Evolutionary conservation across 2,888 invertebrate species (phyloP).

Genomic region (Opisthograptis luteolata): DNA sequence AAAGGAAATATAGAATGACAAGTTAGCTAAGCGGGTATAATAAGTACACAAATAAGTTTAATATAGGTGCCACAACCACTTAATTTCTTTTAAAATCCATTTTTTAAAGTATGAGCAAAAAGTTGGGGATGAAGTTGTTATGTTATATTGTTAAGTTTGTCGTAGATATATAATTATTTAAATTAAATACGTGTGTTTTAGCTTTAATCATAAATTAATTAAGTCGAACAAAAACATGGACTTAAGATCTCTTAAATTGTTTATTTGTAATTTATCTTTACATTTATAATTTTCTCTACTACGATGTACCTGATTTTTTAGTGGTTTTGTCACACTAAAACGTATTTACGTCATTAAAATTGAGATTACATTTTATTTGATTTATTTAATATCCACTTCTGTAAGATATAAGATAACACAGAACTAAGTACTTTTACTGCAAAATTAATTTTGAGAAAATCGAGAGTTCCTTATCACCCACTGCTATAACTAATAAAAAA

Average conservation of each 20-base stretch:
- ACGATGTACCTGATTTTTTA: conserved; percentile 33
- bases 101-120: not conserved
- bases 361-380: too few relatives aligned
- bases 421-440: too few relatives aligned
- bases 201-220: not conserved
- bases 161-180: not conserved
- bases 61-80: too few relatives aligned
- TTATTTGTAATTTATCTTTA: conserved; percentile 3
- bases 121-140: not conserved
- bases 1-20: too few relatives aligned
- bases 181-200: not conserved
- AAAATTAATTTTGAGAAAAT: too few relatives aligned
- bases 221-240: not conserved
- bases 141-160: conserved; percentile 1
- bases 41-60: too few relatives aligned
- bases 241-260: conserved; percentile 32
- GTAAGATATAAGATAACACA: too few relatives aligned
- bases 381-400: too few relatives aligned
- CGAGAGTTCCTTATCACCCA: too few relatives aligned
- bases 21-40: too few relatives aligned
- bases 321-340: not conserved
- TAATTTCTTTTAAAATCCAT: not conserved
- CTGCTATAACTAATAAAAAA: too few relatives aligned
- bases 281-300: conserved; percentile 20
- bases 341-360: too few relatives aligned